Base-by-base conservation (phyloP, 2,888 invertebrate species). In the Drosophila nigricruria region DNA sequence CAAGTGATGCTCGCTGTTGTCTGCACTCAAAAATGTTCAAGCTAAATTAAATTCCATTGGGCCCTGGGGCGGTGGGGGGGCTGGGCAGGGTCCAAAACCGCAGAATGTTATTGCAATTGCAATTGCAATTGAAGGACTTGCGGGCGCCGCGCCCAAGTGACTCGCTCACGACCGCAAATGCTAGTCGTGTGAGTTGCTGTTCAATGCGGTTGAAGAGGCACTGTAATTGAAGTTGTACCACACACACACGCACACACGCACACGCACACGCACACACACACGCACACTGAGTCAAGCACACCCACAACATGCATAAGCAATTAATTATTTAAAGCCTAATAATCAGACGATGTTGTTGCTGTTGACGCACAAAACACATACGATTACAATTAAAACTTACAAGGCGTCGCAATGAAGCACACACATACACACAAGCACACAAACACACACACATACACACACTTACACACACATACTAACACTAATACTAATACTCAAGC, bases 351-450 rank as follows among this genome's bases (percentile, higher is more conserved):
- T 57, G 67, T 47, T 66, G 49, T 49, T 42, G 20, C 4, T 61
- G 53, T 14, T 45, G 62, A 10, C 54, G 30, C 34, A 65, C 67
- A 30, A 30, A 65, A 45, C 64, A 70, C 32, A 61, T 42, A 50
- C 68, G 87, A 87, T 84, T 84, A 87, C 88, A 84, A 84, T 84
- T 89, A 84, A 87, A 84, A 77, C 89, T 84, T 86, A 89, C 82
- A 84, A 89, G 83, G 89, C 83, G 83, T 73, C 82, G 73, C 81
- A 84, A 84, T 81, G 79, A 76, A 66, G 71, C 57, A 49, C 36
- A 23, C 36, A 30, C 25, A 38, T 30, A 42, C 45, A 58, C 25
- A 42, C 16, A 36, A 23, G 49, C 14, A 70, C 9, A 45, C n/a
- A n/a, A n/a, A n/a, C n/a, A n/a, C 3, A 30, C 47, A 43, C 12